A percentile compares a stretch with the other conserved stretches of the same genome.
Evolutionary conservation across 2,888 invertebrate species (phyloP).

Genomic region (Biston stratarius): DNA sequence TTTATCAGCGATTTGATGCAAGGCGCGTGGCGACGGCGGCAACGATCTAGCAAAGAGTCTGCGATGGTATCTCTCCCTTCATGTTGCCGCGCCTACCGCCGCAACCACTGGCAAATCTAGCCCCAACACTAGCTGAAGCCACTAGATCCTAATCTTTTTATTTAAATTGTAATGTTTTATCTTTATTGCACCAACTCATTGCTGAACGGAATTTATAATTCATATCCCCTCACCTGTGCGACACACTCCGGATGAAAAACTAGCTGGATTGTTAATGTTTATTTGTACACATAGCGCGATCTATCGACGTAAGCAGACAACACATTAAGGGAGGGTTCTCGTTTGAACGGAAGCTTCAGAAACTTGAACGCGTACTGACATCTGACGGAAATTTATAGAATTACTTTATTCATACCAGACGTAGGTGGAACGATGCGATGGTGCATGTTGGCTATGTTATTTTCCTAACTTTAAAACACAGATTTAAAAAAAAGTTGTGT

Average conservation of each 20-base stretch:
- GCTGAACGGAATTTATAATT: slow-evolving; percentile 47
- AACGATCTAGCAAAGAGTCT: slow-evolving; percentile 70
- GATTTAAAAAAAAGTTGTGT: too few relatives aligned
- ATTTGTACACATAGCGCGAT: slow-evolving; percentile 66
- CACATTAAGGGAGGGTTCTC: slow-evolving; percentile 54
- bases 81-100: slow-evolving; percentile 73
- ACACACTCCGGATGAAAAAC: background rate
- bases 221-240: slow-evolving; percentile 2
- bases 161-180: slow-evolving; percentile 69
- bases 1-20: slow-evolving; percentile 78
- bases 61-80: slow-evolving; percentile 75
- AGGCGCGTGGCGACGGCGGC: slow-evolving; percentile 73
- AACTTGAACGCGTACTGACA: slow-evolving; percentile 61
- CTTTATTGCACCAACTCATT: slow-evolving; percentile 54
- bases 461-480: too few relatives aligned
- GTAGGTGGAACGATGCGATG: slow-evolving; percentile 12
- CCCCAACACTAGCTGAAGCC: slow-evolving; percentile 62
- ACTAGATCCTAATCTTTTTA: slow-evolving; percentile 69
- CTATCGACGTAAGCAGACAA: slow-evolving; percentile 64
- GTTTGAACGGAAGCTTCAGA: slow-evolving; percentile 45
- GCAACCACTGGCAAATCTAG: slow-evolving; percentile 59
- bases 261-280: background rate
- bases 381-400: slow-evolving; percentile 74
- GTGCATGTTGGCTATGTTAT: background rate
- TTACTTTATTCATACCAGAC: slow-evolving; percentile 53